Evolutionary conservation across 2,113 vertebrate genomes (phyloP).

Genomic region (Pseudonaja textilis): DNA sequence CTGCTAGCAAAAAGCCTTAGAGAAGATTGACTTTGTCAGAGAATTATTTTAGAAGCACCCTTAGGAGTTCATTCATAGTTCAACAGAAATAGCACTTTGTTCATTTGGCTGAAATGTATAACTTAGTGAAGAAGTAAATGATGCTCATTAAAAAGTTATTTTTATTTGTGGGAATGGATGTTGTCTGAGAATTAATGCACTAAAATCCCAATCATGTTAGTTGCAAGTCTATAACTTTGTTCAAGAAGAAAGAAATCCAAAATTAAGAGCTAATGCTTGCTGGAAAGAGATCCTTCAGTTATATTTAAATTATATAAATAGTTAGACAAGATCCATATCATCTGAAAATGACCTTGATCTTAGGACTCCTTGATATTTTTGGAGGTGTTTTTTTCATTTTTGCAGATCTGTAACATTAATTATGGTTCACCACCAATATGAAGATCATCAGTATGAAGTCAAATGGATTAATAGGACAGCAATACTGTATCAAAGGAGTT

Average conservation of each 20-base stretch:
- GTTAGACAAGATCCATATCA: conserved; percentile 62
- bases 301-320: conserved; percentile 64
- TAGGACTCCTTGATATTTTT: conserved; percentile 76
- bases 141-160: background rate
- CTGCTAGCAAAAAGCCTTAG: background rate
- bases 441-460: conserved; percentile 74
- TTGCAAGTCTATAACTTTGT: conserved; percentile 24
- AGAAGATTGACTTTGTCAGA: background rate
- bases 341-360: conserved; percentile 78
- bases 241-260: conserved; percentile 27
- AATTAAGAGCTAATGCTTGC: conserved; percentile 36
- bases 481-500: conserved; percentile 67
- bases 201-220: conserved; percentile 33
- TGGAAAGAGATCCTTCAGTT: conserved; percentile 62
- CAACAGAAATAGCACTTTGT: background rate
- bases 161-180: background rate
- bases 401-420: conserved; percentile 82
- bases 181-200: background rate
- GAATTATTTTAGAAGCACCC: background rate
- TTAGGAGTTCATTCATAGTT: background rate
- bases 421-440: conserved; percentile 80
- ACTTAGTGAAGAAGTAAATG: background rate
- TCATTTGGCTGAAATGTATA: background rate
- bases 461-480: conserved; percentile 73
- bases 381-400: conserved; percentile 79